Evolutionary conservation across 2,888 invertebrate genomes (phyloP), one percentile per base, ranked within the genome.

Genomic region (Clistopyga incitator): DNA sequence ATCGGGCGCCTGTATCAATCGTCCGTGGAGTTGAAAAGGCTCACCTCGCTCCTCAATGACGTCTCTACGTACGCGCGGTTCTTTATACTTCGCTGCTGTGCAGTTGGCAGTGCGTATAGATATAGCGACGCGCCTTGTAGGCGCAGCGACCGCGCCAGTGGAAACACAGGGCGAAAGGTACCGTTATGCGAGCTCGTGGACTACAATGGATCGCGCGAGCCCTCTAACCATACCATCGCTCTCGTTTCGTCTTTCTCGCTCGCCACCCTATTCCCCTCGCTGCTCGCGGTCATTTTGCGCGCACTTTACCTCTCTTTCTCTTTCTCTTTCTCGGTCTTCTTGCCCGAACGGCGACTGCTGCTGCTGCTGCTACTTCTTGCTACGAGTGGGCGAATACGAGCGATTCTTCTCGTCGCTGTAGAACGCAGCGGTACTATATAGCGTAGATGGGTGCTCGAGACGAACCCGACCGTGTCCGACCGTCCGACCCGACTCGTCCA

Each of bases 401-500:
- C 67, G 72, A 79, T 79, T 79, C 56, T 67, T 74, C 47, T 59
- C 72, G 45, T 34, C 59, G 67, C 34, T 79, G 64, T 54, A 67
- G 67, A 79, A 72, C 72, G 42, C 47, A 18, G 38, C 34, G 50
- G 23, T 59, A 6, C 34, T 71, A 76, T 76, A 54, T 20, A 70
- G 18, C 64, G 70, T 29, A 50, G 75, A 45, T 18, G 34, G 52
- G 45, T 61, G 34, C 38, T 38, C 47, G 38, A 56, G 56, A 59
- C 74, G 80, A 61, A 64, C 45, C 70, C 70, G 65, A 75, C 61
- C 74, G 59, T 68, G 75, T 75, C 54, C 45, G 61, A 54, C 61
- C 59, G 64, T 65, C 50, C 67, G 47, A 56, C 64, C 59, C 84
- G 83, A 77, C 85, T 83, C 85, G 85, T 84, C 86, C 85, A 80